phyloP scores from a whole-genome alignment of 2,113 vertebrate species.

The Columba janthina region DNA sequence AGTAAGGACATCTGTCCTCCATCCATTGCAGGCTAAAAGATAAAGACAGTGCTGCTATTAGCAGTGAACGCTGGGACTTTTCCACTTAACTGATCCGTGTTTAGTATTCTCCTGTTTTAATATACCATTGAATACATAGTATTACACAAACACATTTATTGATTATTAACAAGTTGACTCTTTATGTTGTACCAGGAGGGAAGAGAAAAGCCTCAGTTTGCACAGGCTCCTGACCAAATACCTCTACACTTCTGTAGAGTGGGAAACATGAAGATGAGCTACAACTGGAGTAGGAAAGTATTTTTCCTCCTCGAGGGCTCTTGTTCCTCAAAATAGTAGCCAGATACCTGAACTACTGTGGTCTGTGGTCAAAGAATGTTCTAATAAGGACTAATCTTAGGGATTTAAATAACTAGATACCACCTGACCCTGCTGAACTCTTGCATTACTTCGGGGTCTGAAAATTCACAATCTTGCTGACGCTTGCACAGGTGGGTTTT shows the following conservation, averaged over 20 bases:
- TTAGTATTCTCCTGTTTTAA: background rate
- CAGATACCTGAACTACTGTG: background rate
- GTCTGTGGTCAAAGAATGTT: background rate
- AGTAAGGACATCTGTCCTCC: background rate
- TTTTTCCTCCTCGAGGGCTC: background rate
- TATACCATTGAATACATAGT: background rate
- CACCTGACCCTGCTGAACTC: background rate
- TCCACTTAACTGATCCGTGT: background rate
- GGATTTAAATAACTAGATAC: background rate
- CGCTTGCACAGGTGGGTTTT: background rate
- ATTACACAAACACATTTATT: background rate
- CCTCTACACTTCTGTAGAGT: background rate
- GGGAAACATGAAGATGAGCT: background rate
- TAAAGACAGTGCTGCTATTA: background rate
- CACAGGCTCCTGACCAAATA: background rate
- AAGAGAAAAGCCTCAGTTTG: background rate
- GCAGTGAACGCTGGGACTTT: background rate
- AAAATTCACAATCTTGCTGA: background rate
- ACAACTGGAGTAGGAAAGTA: background rate
- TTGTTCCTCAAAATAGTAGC: background rate
- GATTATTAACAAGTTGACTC: background rate
- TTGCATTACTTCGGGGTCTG: fast-evolving
- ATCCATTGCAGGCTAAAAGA: background rate
- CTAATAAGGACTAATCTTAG: background rate
- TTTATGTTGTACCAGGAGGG: background rate